Conservation (phyloP, 2,888 invertebrate genomes). For the Parochlus steinenii region DNA sequence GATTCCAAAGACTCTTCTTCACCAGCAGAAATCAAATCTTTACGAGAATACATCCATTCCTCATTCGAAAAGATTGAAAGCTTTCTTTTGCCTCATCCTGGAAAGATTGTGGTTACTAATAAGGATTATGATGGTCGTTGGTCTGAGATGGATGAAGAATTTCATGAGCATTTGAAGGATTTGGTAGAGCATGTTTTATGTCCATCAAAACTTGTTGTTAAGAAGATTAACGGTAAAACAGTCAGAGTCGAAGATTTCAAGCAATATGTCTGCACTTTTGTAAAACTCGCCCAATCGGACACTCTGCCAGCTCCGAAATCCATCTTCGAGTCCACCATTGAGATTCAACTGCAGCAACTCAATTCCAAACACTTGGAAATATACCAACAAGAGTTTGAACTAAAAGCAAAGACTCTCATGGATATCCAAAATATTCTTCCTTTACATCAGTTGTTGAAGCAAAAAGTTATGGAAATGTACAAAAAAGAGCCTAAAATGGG, state of each 20-base stretch:
- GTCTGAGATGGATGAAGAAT: constrained; percentile 12
- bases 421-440: too few species aligned
- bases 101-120: constrained; percentile 3
- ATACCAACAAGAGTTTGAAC: too few species aligned
- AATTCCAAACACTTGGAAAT: too few species aligned
- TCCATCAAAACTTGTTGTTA: constrained; percentile 3
- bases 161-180: constrained; percentile 1
- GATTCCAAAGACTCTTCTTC: constrained; percentile 3
- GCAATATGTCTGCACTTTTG: constrained; percentile 2
- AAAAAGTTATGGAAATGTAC: too few species aligned
- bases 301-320: background rate
- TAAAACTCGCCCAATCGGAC: too few species aligned
- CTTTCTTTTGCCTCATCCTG: constrained; percentile 12
- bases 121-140: constrained; percentile 11
- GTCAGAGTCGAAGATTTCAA: constrained; percentile 6
- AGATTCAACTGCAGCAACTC: too few species aligned
- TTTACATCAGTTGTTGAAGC: too few species aligned
- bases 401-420: too few species aligned
- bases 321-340: constrained; percentile 8
- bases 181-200: constrained; percentile 2
- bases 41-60: constrained; percentile 9
- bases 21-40: constrained; percentile 9
- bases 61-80: constrained; percentile 11
- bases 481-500: too few species aligned
- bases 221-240: constrained; percentile 8